Evolutionary conservation across 2,797 vertebrate species (phyloP).

Genomic region (Astyanax mexicanus): DNA sequence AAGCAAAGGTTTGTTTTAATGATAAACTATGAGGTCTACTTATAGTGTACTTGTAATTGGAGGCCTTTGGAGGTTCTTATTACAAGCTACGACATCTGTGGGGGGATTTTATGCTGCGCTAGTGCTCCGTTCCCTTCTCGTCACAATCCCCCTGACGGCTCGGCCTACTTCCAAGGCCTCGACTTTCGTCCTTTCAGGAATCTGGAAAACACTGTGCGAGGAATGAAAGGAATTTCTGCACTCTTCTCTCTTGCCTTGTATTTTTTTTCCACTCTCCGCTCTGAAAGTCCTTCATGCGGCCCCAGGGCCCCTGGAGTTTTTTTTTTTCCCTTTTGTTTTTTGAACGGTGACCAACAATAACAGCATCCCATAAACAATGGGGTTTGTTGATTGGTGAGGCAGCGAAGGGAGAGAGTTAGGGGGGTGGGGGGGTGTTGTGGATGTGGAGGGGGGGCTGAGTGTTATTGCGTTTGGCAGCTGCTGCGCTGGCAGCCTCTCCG

Average conservation of each 20-base stretch:
- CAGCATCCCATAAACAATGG: constrained; percentile 96
- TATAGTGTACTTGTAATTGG: neutral
- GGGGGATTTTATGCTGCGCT: constrained; percentile 37
- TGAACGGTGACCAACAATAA: constrained; percentile 96
- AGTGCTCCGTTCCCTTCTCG: constrained; percentile 55
- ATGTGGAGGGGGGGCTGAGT: constrained; percentile 70
- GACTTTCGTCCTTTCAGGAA: constrained; percentile 76
- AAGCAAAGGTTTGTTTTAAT: neutral
- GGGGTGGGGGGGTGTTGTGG: no score
- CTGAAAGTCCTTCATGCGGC: constrained; percentile 77
- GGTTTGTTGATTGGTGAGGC: constrained; percentile 90
- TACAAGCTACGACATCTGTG: constrained; percentile 19
- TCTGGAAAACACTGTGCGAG: constrained; percentile 81
- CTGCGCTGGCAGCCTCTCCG: constrained; percentile 72
- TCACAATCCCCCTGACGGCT: constrained; percentile 70
- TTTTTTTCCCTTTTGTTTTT: constrained; percentile 82
- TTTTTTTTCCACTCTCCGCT: constrained; percentile 67
- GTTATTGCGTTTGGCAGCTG: constrained; percentile 87
- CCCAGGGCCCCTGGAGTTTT: constrained; percentile 83
- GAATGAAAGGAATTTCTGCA: constrained; percentile 82
- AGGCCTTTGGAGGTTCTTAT: constrained; percentile 9
- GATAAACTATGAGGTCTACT: constrained; percentile 32
- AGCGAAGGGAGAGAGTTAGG: constrained; percentile 59
- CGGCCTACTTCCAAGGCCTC: constrained; percentile 68
- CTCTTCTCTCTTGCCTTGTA: constrained; percentile 65